Evolutionary conservation across 2,888 invertebrate genomes (phyloP).

Genomic region (Orthosia gothica): DNA sequence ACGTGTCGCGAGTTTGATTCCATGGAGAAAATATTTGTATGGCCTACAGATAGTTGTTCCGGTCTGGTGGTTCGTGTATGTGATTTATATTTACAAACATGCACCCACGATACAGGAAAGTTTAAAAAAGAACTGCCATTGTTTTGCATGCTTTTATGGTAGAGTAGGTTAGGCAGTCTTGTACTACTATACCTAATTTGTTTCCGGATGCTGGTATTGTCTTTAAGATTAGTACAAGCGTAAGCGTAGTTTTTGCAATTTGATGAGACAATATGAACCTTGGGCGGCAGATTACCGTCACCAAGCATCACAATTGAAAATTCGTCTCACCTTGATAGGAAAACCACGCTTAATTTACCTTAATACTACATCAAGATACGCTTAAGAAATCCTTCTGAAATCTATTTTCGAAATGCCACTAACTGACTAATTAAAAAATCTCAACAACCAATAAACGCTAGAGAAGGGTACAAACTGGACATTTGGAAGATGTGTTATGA

Average conservation of each 20-base stretch:
- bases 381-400: conserved; percentile 25
- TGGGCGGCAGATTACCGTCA: conserved; percentile 32
- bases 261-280: conserved; percentile 43
- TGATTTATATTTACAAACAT: too few relatives aligned
- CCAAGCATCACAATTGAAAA: conserved; percentile 34
- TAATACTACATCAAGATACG: conserved; percentile 4
- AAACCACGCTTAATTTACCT: conserved; percentile 23
- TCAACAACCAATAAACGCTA: background rate
- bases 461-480: background rate
- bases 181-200: background rate
- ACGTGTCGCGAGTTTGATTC: too few relatives aligned
- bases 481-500: background rate
- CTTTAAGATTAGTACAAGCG: background rate
- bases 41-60: too few relatives aligned
- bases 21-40: too few relatives aligned
- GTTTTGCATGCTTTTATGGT: background rate
- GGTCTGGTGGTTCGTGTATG: too few relatives aligned
- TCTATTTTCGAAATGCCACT: conserved; percentile 9
- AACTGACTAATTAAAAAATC: conserved; percentile 5
- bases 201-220: background rate
- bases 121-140: background rate
- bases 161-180: background rate
- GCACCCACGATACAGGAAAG: too few relatives aligned
- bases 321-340: conserved; percentile 26
- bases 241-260: conserved; percentile 10